phyloP scores from a whole-genome alignment of 1,140 invertebrate genomes.

The Pachypsylla venusta region DNA sequence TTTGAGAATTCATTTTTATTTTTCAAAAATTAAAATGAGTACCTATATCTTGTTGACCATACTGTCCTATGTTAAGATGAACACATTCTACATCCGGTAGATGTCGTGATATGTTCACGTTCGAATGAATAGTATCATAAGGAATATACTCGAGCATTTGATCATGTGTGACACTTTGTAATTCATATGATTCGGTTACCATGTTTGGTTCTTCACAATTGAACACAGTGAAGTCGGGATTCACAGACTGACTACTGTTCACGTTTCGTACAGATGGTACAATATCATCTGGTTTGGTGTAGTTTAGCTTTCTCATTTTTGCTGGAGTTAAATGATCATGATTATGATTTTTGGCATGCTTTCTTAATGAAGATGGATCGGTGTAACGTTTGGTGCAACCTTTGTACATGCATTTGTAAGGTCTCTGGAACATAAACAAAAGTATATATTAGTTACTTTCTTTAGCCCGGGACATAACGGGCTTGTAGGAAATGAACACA shows the following conservation, averaged over 20 bases:
- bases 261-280: neutral
- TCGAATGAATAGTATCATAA: constrained; percentile 6
- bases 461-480: neutral
- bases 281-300: constrained; percentile 1
- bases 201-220: neutral
- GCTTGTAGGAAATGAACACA: no score
- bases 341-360: constrained; percentile 76
- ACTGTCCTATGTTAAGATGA: no score
- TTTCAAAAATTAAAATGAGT: no score
- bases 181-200: neutral
- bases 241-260: neutral
- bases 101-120: neutral
- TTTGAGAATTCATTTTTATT: no score
- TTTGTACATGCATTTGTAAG: constrained; percentile 73
- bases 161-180: constrained; percentile 3
- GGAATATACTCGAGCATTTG: constrained; percentile 5
- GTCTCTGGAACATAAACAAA: constrained; percentile 52
- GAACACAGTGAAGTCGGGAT: constrained; percentile 3
- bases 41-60: no score
- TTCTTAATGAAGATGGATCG: constrained; percentile 83
- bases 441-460: neutral
- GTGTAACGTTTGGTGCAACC: constrained; percentile 87
- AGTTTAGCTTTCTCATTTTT: constrained; percentile 5
- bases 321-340: neutral
- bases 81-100: neutral